Evolutionary conservation across 2,888 invertebrate genomes (phyloP).

Genomic region (Cephus runcator): DNA sequence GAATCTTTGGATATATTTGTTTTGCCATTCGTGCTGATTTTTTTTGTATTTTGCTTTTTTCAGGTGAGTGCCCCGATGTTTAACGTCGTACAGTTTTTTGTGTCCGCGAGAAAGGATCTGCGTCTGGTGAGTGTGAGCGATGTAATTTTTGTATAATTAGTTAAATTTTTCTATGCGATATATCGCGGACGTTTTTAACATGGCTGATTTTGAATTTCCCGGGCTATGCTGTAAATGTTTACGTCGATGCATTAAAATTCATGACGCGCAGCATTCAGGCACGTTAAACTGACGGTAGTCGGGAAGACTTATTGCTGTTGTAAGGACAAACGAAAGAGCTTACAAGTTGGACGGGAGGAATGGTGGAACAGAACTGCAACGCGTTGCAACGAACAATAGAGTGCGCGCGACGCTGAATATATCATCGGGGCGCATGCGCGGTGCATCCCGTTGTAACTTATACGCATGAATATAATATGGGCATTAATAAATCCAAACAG

Average conservation of each 20-base stretch:
- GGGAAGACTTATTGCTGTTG: constrained; percentile 28
- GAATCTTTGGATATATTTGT: neutral
- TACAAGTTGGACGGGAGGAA: constrained; percentile 6
- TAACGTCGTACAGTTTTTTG: neutral
- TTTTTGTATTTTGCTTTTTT: neutral
- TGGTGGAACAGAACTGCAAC: constrained; percentile 8
- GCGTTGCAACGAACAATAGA: constrained; percentile 47
- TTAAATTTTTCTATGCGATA: neutral
- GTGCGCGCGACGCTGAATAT: constrained; percentile 54
- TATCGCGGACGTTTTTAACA: neutral
- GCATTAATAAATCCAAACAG: constrained; percentile 62
- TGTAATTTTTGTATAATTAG: neutral
- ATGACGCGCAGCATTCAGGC: neutral
- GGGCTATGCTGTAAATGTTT: constrained; percentile 13
- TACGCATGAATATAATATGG: constrained; percentile 60
- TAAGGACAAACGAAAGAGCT: constrained; percentile 14
- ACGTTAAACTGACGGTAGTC: constrained; percentile 21
- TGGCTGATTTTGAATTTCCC: neutral
- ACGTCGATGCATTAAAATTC: neutral
- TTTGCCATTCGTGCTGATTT: neutral
- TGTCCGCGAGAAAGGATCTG: neutral
- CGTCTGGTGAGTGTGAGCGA: neutral
- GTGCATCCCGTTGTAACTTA: constrained; percentile 32
- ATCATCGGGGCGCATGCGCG: constrained; percentile 47
- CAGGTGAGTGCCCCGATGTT: neutral